Evolutionary conservation across 2,888 invertebrate species (phyloP), one percentile per base, ranked within the genome.

Genomic region (Dendrolimus houi): DNA sequence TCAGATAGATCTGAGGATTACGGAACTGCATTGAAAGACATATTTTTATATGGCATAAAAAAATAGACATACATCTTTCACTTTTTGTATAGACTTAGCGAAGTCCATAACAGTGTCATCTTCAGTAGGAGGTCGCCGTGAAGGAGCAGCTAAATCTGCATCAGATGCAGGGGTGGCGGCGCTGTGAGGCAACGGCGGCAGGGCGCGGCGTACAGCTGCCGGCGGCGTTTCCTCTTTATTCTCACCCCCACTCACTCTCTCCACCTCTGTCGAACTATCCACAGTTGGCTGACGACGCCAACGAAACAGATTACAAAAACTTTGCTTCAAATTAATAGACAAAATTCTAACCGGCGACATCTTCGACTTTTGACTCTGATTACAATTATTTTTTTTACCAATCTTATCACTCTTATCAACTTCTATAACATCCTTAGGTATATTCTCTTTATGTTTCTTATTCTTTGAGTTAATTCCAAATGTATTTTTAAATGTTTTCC

Each of bases 41-140:
- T 29, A 29, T 29, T 29, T 29, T 29, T 29, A 29, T 29, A 29
- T 6, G 29, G 29, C 29, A 29, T 6, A 6, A 47, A 47, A 47
- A 47, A 58, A 55, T 52, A 54, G 60, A 93, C 96, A 93, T 91
- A 97, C 97, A 90, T 97, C 97, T 92, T 97, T 97, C 57, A 98
- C 97, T 92, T 96, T 96, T 81, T 97, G 96, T 74, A 98, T 96
- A 69, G 97, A 97, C 41, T 96, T 95, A 53, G 97, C 96, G 83
- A 97, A 97, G 82, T 97, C 97, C 85, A 95, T 93, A 53, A 93
- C 91, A 0, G 90, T 87, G 56, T 92, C 92, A 55, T 92, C 87
- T 7, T 83, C 83, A 10, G 75, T 78, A 3, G 74, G 60, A 65
- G 74, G 60, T 12, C 82, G 79, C 7, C 81, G 76, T 9, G 78